phyloP scores from a whole-genome alignment of 2,113 vertebrate genomes.

The Antechinus flavipes region DNA sequence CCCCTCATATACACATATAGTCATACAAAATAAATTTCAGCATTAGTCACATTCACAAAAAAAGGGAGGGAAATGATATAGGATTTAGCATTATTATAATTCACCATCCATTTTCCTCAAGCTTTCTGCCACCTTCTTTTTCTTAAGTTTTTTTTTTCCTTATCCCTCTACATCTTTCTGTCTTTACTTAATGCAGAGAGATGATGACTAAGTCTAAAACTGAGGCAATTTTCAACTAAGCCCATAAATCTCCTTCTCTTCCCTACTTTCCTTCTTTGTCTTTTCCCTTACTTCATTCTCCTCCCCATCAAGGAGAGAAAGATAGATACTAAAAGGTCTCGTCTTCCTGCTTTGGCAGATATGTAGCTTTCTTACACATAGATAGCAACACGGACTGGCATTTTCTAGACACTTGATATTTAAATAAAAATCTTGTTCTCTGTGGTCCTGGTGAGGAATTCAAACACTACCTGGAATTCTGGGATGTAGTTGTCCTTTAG shows the following conservation, averaged over 20 bases:
- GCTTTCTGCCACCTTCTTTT: neutral
- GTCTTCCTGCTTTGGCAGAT: neutral
- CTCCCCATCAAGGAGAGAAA: neutral
- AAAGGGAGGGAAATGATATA: neutral
- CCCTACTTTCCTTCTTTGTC: neutral
- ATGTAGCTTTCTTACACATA: neutral
- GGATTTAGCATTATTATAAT: too few species aligned
- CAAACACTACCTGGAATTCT: neutral
- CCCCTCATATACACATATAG: neutral
- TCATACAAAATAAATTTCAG: neutral
- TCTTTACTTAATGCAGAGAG: too few species aligned
- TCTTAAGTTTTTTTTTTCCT: neutral
- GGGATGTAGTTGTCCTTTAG: conserved; percentile 44
- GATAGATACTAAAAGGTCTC: neutral
- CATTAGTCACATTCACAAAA: neutral
- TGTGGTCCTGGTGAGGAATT: neutral
- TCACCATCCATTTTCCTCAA: neutral
- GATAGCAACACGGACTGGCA: neutral
- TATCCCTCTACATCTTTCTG: neutral
- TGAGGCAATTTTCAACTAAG: neutral
- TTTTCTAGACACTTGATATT: accelerated
- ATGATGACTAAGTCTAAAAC: neutral
- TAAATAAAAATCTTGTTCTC: conserved; percentile 25
- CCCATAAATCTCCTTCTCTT: neutral
- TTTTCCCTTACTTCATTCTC: neutral